Conservation (phyloP, 1,140 invertebrate genomes). For the Apis mellifera region Amel_HAv3.1 CM009931.2:8478501-8479000, state of each 20-base stretch:
- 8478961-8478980: constrained; percentile 15
- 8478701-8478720: neutral
- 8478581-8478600: neutral
- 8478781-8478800: constrained; percentile 52
- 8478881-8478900: constrained; percentile 34
- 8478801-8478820: constrained; percentile 75
- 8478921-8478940: constrained; percentile 19
- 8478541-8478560: neutral
- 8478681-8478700: no score
- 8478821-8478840: constrained; percentile 73
- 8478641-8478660: no score
- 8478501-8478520: neutral
- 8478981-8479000: neutral
- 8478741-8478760: constrained; percentile 63
- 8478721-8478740: constrained; percentile 43
- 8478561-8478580: no score
- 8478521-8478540: neutral
- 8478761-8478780: constrained; percentile 64
- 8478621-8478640: neutral
- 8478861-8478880: constrained; percentile 70
- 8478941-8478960: constrained; percentile 27
- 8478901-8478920: constrained; percentile 50
- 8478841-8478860: constrained; percentile 74
- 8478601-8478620: neutral
- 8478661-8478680: no score